These are phyloP conservation scores for Melanaphis sacchari DNA, from an alignment of 1,140 invertebrate genomes.

Conservation along the genomic window DNA sequence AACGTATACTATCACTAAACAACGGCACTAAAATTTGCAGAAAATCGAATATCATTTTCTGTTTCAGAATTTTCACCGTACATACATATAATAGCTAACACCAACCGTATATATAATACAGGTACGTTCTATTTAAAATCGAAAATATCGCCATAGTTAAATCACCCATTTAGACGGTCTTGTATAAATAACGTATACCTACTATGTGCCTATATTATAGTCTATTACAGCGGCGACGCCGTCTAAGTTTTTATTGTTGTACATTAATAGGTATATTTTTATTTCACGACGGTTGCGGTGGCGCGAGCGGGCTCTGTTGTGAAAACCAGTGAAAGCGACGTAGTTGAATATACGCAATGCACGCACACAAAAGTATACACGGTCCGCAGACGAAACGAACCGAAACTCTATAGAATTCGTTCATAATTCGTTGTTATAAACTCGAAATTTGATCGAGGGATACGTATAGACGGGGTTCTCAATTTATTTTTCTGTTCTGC, in stretches of 20 bases:
- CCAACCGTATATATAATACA: background rate
- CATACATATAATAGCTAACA: background rate
- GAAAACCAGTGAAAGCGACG: conserved; percentile 56
- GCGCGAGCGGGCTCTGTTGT: conserved; percentile 31
- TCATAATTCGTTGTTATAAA: background rate
- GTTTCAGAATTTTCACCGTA: background rate
- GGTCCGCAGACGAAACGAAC: background rate
- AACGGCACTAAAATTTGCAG: no score
- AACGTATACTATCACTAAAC: no score
- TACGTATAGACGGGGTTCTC: background rate
- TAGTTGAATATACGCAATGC: conserved; percentile 3
- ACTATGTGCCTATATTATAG: background rate
- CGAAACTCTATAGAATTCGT: conserved; percentile 9
- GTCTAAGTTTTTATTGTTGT: conserved; percentile 43
- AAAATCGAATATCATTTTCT: background rate
- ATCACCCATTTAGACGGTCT: background rate
- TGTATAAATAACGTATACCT: background rate
- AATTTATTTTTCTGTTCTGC: background rate
- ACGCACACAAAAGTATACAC: background rate
- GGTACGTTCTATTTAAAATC: background rate
- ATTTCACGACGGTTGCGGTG: background rate
- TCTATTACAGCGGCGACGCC: background rate
- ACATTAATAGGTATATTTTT: background rate
- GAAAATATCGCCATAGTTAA: conserved; percentile 8
- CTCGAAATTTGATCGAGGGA: background rate